Evolutionary conservation across 2,888 invertebrate genomes (phyloP).

Genomic region (Andrena marginata): DNA sequence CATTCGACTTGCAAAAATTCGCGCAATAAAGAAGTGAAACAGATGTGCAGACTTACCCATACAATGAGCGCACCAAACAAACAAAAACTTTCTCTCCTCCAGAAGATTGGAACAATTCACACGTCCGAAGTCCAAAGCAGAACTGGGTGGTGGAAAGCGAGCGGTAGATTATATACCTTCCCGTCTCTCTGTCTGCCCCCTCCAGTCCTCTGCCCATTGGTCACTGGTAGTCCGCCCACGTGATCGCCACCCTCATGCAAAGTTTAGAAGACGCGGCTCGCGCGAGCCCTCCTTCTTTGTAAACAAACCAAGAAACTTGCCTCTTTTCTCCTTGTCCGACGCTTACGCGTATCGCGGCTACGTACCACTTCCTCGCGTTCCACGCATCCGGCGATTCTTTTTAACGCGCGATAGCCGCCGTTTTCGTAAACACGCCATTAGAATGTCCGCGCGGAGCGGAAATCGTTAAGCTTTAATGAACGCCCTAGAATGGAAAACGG

Average conservation of each 20-base stretch:
- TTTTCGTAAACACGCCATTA: neutral
- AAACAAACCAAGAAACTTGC: conserved; percentile 31
- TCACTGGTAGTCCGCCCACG: conserved; percentile 48
- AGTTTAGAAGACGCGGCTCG: conserved; percentile 51
- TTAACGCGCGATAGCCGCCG: neutral
- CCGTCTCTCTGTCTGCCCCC: conserved; percentile 8
- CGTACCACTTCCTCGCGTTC: neutral
- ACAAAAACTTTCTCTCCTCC: conserved; percentile 82
- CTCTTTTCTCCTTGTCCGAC: neutral
- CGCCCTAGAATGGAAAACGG: neutral
- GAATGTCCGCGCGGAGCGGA: neutral
- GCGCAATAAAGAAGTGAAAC: neutral
- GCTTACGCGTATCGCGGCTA: neutral
- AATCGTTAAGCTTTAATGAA: neutral
- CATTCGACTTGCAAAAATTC: neutral
- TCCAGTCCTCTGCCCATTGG: neutral
- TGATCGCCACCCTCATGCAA: conserved; percentile 52
- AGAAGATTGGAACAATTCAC: conserved; percentile 72
- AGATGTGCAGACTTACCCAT: conserved; percentile 79
- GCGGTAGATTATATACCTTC: conserved; percentile 78
- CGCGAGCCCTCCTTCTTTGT: conserved; percentile 19
- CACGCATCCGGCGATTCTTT: neutral
- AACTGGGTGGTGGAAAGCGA: conserved; percentile 78
- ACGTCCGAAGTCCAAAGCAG: conserved; percentile 81
- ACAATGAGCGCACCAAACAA: conserved; percentile 85